These are phyloP conservation scores for Drosophila kanekoi DNA, from an alignment of 2,888 invertebrate species.

Conservation along the genomic window DNA sequence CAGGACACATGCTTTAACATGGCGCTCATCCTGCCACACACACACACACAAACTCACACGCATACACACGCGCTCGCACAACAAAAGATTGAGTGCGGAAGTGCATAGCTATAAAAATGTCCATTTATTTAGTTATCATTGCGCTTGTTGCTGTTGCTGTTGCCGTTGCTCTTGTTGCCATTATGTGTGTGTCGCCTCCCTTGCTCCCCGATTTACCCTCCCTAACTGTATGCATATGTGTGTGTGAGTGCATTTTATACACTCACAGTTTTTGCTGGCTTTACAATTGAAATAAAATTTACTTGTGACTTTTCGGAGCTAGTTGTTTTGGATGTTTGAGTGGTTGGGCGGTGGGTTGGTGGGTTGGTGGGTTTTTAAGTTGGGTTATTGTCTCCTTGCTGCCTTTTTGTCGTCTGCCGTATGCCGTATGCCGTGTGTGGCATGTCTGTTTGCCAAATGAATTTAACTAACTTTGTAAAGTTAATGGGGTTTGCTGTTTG, in stretches of 20 bases:
- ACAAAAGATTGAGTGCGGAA: conserved; percentile 80
- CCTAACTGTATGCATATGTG: conserved; percentile 31
- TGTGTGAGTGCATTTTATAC: conserved; percentile 44
- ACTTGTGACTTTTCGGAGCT: conserved; percentile 79
- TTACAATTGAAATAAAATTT: conserved; percentile 81
- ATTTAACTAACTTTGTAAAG: conserved; percentile 82
- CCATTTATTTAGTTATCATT: conserved; percentile 81
- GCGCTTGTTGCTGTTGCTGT: conserved; percentile 61
- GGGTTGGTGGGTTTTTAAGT: conserved; percentile 19
- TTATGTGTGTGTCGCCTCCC: conserved; percentile 34
- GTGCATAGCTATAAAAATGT: conserved; percentile 81
- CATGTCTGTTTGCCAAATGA: conserved; percentile 76
- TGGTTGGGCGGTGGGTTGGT: conserved; percentile 33
- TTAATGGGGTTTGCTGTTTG: conserved; percentile 80
- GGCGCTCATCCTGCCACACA: conserved; percentile 70
- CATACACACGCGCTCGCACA: conserved; percentile 35
- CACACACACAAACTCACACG: conserved; percentile 35
- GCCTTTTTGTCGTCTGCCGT: conserved; percentile 43
- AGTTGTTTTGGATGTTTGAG: conserved; percentile 48
- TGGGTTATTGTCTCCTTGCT: conserved; percentile 49
- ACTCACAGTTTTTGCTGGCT: conserved; percentile 67
- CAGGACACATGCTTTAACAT: conserved; percentile 73
- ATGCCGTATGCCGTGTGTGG: conserved; percentile 41
- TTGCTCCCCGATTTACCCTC: neutral
- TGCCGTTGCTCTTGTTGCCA: conserved; percentile 47